Conservation (phyloP, 2,797 vertebrate genomes). For the Micropoecilia bifurca region DNA sequence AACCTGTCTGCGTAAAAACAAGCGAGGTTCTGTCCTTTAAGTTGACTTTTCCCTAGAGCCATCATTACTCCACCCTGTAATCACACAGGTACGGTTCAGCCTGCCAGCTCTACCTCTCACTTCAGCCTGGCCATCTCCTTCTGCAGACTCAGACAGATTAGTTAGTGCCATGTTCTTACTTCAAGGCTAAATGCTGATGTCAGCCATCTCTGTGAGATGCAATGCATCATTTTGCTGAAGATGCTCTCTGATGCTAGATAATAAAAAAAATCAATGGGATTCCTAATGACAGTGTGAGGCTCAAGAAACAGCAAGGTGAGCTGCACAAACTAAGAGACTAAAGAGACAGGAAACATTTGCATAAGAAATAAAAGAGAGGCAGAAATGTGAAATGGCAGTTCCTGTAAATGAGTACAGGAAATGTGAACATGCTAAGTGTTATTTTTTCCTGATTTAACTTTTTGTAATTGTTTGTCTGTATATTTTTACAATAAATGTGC, state of each 20-base stretch:
- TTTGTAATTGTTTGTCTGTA: background rate
- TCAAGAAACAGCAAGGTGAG: background rate
- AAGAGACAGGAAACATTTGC: too few species aligned
- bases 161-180: slow-evolving; percentile 4
- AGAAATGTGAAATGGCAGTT: background rate
- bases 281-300: background rate
- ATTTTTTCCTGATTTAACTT: background rate
- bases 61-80: slow-evolving; percentile 49
- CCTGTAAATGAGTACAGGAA: background rate
- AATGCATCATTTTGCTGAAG: background rate
- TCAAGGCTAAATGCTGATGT: background rate
- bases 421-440: background rate
- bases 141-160: slow-evolving; percentile 11
- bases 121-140: background rate
- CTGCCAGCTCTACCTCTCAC: slow-evolving; percentile 15
- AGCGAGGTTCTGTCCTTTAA: background rate
- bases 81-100: slow-evolving; percentile 22
- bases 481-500: background rate
- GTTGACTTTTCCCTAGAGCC: slow-evolving; percentile 4
- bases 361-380: background rate
- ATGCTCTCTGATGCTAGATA: background rate
- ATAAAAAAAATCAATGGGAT: background rate
- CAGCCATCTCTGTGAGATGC: background rate
- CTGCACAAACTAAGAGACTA: too few species aligned
- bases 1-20: background rate